phyloP scores from a whole-genome alignment of 2,797 vertebrate genomes.

The Danionella dracula region DNA sequence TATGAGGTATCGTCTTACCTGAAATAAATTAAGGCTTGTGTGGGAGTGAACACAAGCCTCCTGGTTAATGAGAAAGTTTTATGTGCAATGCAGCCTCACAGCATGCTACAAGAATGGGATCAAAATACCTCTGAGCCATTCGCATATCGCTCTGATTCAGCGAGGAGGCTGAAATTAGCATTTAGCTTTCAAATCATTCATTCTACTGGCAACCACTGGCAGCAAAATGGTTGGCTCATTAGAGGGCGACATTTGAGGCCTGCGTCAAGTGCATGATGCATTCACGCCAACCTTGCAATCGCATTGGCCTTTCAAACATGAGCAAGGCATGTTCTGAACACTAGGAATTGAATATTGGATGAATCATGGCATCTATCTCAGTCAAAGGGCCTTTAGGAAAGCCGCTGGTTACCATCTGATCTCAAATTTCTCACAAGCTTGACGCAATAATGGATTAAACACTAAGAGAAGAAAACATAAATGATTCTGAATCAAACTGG shows the following conservation, averaged over 20 bases:
- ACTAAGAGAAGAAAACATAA: no score
- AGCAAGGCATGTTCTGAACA: no score
- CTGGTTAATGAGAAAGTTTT: conserved; percentile 34
- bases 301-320: neutral
- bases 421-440: no score
- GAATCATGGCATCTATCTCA: no score
- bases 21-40: conserved; percentile 30
- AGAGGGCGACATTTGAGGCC: neutral
- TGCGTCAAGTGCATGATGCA: neutral
- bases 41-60: conserved; percentile 4
- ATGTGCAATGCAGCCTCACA: conserved; percentile 18
- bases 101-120: conserved; percentile 26
- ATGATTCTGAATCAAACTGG: no score
- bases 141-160: conserved; percentile 5
- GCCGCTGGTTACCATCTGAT: no score
- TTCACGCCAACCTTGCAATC: neutral
- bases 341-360: no score
- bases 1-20: conserved; percentile 29
- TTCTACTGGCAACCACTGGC: neutral
- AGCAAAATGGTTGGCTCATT: conserved; percentile 7
- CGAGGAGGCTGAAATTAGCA: conserved; percentile 16
- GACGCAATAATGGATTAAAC: no score
- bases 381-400: no score
- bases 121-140: conserved; percentile 17
- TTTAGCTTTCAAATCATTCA: conserved; percentile 14